Evolutionary conservation across 1,140 invertebrate genomes (phyloP).

Genomic region (Drosophila arizonae): DNA sequence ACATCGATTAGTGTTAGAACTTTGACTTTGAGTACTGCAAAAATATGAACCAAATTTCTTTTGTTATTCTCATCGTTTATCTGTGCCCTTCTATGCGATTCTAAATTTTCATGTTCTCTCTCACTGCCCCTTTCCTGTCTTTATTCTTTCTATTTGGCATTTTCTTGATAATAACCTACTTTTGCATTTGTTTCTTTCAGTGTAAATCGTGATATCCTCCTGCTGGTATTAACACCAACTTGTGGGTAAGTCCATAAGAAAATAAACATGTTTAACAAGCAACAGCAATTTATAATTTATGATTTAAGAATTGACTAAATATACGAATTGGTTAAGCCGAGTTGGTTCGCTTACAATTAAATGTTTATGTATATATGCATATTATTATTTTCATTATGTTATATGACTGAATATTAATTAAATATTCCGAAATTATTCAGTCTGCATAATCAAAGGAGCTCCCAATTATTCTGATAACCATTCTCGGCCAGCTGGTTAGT

Average conservation of each 20-base stretch:
- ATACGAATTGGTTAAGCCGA: neutral
- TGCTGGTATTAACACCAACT: too few species aligned
- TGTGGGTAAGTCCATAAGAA: too few species aligned
- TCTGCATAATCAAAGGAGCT: constrained; percentile 52
- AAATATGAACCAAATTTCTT: too few species aligned
- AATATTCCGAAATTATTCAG: constrained; percentile 28
- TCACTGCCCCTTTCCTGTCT: neutral
- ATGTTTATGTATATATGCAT: neutral
- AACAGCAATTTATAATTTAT: too few species aligned
- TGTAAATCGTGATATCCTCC: too few species aligned
- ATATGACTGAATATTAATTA: constrained; percentile 21
- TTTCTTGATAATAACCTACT: too few species aligned
- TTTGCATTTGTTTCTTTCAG: neutral
- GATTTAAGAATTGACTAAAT: neutral
- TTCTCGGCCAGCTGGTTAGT: constrained; percentile 10
- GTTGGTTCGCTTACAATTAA: neutral
- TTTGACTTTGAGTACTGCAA: too few species aligned
- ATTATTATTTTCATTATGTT: constrained; percentile 2
- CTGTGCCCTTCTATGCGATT: too few species aligned
- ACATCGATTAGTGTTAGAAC: too few species aligned
- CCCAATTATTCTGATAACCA: constrained; percentile 29
- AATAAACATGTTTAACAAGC: too few species aligned
- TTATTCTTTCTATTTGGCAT: neutral
- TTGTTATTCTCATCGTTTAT: too few species aligned
- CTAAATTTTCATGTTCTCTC: too few species aligned